Base-by-base conservation (phyloP, 2,113 vertebrate genomes). In the Ceratotherium simum region DNA sequence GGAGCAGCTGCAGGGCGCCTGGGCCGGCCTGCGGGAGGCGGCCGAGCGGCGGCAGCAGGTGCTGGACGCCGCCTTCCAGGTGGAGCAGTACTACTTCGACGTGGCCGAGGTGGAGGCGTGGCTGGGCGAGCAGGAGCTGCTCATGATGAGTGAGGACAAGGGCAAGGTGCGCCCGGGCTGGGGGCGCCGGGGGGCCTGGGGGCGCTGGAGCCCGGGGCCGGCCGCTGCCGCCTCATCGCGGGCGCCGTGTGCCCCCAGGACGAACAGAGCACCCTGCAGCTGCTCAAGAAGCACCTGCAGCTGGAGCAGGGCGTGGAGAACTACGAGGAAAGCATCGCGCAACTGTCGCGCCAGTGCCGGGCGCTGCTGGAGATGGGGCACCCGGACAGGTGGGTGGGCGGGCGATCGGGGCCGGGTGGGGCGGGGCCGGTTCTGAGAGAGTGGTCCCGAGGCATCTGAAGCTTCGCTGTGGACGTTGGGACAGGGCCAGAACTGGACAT, bases 131-230 rank as follows among this genome's bases (percentile, higher is more conserved):
- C 99, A 99, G 91, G 99, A 99, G 98, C 99, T 99, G 96, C 99
- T 99, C 93, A 99, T 99, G 99, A 99, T 99, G 99, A 99, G 99
- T 48, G 99, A 99, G 96, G 99, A 99, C 98, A 99, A 99, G 98
- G 99, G 99, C 91, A 99, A 99, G 99, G 99, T 99, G 97, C 90
- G 99, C 89, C 76, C 67, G 18, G 88, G 69, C 27, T 51, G 18
- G 72, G 87, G 64, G 73, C 1, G 51, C 0, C 0, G 36, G 54
- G 82, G 89, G 70, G 21, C 8, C 33, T 4, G 39, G 95, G 80
- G 27, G 65, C 17, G 6, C 75, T 0, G 65, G 76, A 69, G 72
- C 89, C 83, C 4, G 11, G 54, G 72, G 7, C 86, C 25, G n/a
- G 39, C 72, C 29, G 12, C 87, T 70, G 79, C 60, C 2, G 16